Conservation (phyloP, 1,140 invertebrate species). For the Apocrypta bakeri region DNA sequence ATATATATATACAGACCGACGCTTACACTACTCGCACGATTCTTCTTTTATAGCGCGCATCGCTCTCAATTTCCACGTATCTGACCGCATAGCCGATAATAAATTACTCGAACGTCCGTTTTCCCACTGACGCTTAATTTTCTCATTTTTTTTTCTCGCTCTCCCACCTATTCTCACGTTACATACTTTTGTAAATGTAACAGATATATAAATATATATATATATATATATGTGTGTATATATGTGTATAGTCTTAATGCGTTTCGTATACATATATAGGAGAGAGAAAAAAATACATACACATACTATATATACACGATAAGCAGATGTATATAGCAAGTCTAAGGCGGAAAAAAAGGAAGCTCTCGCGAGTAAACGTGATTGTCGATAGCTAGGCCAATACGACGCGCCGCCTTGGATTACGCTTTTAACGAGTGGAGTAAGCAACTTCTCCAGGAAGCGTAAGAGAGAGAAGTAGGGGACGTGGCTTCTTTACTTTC, state of each 20-base stretch:
- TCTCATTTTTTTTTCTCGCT: too few species aligned
- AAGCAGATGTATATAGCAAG: too few species aligned
- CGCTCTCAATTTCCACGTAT: constrained; percentile 32
- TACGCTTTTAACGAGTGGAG: constrained; percentile 57
- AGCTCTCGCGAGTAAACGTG: constrained; percentile 55
- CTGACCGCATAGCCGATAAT: not conserved
- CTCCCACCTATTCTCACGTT: too few species aligned
- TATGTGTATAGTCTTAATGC: too few species aligned
- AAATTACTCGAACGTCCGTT: constrained; percentile 19
- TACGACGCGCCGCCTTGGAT: constrained; percentile 34
- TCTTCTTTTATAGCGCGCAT: constrained; percentile 21
- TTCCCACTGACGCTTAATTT: not conserved
- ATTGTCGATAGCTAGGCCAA: constrained; percentile 64
- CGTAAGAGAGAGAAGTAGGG: too few species aligned
- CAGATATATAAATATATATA: too few species aligned
- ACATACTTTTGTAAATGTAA: too few species aligned
- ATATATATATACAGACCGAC: not conserved
- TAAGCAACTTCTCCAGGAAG: constrained; percentile 55
- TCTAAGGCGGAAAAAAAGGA: not conserved
- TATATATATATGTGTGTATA: not conserved
- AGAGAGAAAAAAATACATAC: too few species aligned
- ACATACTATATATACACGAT: too few species aligned
- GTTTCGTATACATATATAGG: too few species aligned
- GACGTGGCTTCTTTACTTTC: constrained; percentile 61
- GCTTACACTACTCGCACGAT: not conserved